A percentile compares a stretch with the other conserved stretches of the same genome.
These are phyloP conservation scores for Gastrophryne carolinensis DNA, from an alignment of 2,797 vertebrate species.

Conservation along the genomic window DNA sequence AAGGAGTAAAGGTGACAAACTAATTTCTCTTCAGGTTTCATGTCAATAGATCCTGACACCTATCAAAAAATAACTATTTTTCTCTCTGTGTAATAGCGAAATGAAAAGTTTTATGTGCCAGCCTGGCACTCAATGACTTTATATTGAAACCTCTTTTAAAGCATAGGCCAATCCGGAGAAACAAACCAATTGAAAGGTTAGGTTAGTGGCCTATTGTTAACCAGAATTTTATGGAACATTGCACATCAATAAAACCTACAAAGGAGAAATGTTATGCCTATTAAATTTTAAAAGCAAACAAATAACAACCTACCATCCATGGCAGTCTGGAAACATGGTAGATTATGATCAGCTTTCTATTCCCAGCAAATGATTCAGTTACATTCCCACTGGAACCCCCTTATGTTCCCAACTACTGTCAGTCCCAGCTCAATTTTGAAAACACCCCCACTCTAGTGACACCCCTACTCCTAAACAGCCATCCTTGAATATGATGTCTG, in stretches of 20 bases:
- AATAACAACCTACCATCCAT: too few relatives aligned
- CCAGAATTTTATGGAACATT: slow-evolving; percentile 9
- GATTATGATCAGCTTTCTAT: too few relatives aligned
- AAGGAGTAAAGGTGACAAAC: slow-evolving; percentile 37
- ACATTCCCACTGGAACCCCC: too few relatives aligned
- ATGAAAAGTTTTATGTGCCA: slow-evolving; percentile 28
- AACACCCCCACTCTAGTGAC: too few relatives aligned
- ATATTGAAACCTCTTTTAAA: slow-evolving; percentile 32
- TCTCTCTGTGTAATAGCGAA: slow-evolving; percentile 27
- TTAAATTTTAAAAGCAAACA: not conserved
- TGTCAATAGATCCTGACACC: slow-evolving; percentile 31
- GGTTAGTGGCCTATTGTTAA: slow-evolving; percentile 4
- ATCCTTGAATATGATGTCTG: too few relatives aligned
- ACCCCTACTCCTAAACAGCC: too few relatives aligned
- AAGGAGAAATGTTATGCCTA: not conserved
- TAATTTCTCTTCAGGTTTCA: slow-evolving; percentile 34
- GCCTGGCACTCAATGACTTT: slow-evolving; percentile 12
- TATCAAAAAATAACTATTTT: slow-evolving; percentile 39
- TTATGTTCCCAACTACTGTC: too few relatives aligned
- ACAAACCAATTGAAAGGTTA: slow-evolving; percentile 10
- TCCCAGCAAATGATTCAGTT: too few relatives aligned
- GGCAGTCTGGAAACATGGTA: too few relatives aligned
- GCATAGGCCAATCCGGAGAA: not conserved
- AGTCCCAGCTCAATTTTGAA: too few relatives aligned
- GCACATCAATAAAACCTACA: not conserved